Evolutionary conservation across 2,113 vertebrate genomes (phyloP).

Genomic region (pig (Sus scrofa)): DNA sequence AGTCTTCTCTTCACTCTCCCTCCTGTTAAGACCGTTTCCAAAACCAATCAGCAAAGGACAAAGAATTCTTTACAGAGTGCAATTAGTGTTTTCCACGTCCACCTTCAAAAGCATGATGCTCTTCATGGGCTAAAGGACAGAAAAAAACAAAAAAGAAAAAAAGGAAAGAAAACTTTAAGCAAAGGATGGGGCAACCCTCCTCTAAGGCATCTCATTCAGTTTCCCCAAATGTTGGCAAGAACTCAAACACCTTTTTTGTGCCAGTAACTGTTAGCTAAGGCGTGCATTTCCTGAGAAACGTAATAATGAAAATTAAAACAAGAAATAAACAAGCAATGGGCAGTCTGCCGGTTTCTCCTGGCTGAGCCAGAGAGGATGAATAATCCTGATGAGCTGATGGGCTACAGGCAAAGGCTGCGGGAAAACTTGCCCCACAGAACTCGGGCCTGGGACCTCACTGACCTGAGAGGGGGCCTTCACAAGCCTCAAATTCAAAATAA

Average conservation of each 20-base stretch:
- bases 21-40: slow-evolving; percentile 81
- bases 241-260: slow-evolving; percentile 71
- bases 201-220: slow-evolving; percentile 76
- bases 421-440: not conserved
- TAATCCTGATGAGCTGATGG: slow-evolving; percentile 31
- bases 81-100: slow-evolving; percentile 92
- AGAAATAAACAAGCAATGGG: slow-evolving; percentile 71
- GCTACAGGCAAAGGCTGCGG: not conserved
- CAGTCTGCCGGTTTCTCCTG: slow-evolving; percentile 62
- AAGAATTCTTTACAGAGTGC: slow-evolving; percentile 84
- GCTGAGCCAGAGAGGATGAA: slow-evolving; percentile 50
- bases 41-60: slow-evolving; percentile 79
- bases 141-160: slow-evolving; percentile 83
- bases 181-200: slow-evolving; percentile 82
- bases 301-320: slow-evolving; percentile 79
- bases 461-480: not conserved
- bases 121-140: slow-evolving; percentile 93
- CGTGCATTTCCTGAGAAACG: slow-evolving; percentile 73
- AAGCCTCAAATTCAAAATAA: slow-evolving; percentile 47
- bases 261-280: slow-evolving; percentile 75
- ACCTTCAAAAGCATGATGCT: slow-evolving; percentile 98
- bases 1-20: slow-evolving; percentile 82
- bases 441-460: not conserved
- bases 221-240: slow-evolving; percentile 78
- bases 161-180: slow-evolving; percentile 84